Percentiles rank a stretch among this genome's conserved stretches.
phyloP scores from a whole-genome alignment of 2,888 invertebrate species.

The Drosophila basisetae region DNA sequence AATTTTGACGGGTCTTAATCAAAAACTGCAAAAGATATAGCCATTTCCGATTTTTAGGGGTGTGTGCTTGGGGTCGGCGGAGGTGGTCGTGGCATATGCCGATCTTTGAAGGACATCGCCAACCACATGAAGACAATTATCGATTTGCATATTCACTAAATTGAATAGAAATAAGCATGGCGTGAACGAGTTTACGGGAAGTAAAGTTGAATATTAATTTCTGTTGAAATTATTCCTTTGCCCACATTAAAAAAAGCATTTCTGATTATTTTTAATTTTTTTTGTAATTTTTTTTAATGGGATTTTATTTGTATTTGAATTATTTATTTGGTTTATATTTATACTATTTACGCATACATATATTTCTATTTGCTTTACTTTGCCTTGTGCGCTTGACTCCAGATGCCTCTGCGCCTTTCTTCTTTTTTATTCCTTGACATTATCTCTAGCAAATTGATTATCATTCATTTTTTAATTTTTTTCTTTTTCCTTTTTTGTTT shows the following conservation, averaged over 20 bases:
- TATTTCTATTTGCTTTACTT: constrained; percentile 16
- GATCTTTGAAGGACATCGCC: too few species aligned
- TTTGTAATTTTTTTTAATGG: constrained; percentile 45
- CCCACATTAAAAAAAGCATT: constrained; percentile 1
- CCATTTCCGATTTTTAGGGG: too few species aligned
- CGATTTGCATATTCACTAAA: not conserved
- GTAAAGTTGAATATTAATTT: not conserved
- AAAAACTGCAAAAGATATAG: too few species aligned
- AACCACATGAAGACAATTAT: not conserved
- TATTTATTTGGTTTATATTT: constrained; percentile 69
- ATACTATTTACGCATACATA: constrained; percentile 70
- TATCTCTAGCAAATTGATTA: constrained; percentile 36
- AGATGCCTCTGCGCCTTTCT: not conserved
- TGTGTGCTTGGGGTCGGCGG: too few species aligned
- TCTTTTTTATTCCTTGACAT: constrained; percentile 7
- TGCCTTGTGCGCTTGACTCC: constrained; percentile 15
- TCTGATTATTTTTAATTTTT: not conserved
- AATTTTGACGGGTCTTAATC: too few species aligned
- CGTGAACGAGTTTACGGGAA: not conserved
- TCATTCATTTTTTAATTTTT: not conserved
- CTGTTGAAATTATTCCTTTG: not conserved
- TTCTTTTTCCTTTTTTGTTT: not conserved
- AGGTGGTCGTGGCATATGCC: too few species aligned
- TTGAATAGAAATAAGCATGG: not conserved
- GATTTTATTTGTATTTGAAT: constrained; percentile 69